Evolutionary conservation across 2,113 vertebrate genomes (phyloP).

Genomic region (Platysternon megacephalum): DNA sequence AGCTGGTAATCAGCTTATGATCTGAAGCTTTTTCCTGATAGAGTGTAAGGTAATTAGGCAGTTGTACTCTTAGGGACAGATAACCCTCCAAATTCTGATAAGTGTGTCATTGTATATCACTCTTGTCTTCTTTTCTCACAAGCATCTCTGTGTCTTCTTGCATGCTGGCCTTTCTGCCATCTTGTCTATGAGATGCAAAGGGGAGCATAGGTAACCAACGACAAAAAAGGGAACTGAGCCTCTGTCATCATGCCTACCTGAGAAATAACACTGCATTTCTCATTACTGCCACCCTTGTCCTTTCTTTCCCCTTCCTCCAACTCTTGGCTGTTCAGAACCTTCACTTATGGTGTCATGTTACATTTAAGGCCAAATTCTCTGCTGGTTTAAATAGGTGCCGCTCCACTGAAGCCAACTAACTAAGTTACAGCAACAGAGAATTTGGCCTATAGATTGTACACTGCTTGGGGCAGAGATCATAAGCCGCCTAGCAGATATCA

Average conservation of each 20-base stretch:
- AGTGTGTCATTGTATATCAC: background rate
- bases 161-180: background rate
- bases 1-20: conserved; percentile 48
- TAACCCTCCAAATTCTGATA: background rate
- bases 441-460: background rate
- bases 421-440: background rate
- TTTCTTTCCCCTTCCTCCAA: background rate
- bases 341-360: background rate
- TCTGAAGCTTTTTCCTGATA: conserved; percentile 18
- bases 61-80: background rate
- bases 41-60: background rate
- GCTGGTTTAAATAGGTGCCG: background rate
- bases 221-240: background rate
- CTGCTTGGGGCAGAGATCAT: background rate
- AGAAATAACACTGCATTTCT: background rate
- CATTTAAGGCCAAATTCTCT: background rate
- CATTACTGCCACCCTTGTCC: background rate
- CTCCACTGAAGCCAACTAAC: background rate
- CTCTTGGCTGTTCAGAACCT: background rate
- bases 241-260: background rate
- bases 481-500: background rate
- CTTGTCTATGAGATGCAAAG: background rate
- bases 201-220: background rate
- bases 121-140: background rate
- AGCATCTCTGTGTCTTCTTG: background rate